Conservation (phyloP, 1,140 invertebrate genomes). For the Wasmannia auropunctata region DNA sequence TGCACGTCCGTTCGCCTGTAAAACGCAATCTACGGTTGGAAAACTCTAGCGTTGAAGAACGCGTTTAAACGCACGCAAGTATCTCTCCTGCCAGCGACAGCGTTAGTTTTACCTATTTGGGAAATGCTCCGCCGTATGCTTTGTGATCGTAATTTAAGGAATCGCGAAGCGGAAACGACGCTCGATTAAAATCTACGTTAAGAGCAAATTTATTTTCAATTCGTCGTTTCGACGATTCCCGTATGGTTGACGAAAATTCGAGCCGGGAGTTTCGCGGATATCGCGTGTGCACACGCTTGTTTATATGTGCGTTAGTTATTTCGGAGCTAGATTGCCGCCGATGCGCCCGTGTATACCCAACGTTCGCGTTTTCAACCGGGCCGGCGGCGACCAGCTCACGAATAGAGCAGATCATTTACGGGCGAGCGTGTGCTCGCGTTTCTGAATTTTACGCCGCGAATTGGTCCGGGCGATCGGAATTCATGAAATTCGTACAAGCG, state of each 20-base stretch:
- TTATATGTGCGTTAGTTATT: conserved; percentile 50
- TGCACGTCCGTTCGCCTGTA: conserved; percentile 28
- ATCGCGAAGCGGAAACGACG: background rate
- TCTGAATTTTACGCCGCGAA: conserved; percentile 62
- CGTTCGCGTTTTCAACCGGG: background rate
- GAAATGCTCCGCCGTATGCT: background rate
- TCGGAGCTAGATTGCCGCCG: conserved; percentile 29
- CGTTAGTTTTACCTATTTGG: background rate
- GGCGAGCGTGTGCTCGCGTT: background rate
- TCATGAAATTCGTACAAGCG: conserved; percentile 58
- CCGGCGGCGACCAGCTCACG: background rate
- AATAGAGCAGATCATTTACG: conserved; percentile 62
- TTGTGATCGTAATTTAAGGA: background rate
- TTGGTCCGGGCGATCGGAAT: conserved; percentile 51
- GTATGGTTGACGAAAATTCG: background rate
- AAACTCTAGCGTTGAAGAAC: conserved; percentile 31
- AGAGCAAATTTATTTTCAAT: background rate
- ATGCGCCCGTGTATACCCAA: background rate
- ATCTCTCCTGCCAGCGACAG: background rate
- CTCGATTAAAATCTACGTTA: conserved; percentile 4
- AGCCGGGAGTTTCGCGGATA: background rate
- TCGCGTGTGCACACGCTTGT: background rate
- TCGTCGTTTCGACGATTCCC: background rate
- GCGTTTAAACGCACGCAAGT: background rate
- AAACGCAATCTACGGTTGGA: conserved; percentile 38